A percentile compares a stretch with the other conserved stretches of the same genome.
These are phyloP conservation scores for Leptinotarsa peninsularis DNA, from an alignment of 2,888 invertebrate genomes.

Conservation along the genomic window DNA sequence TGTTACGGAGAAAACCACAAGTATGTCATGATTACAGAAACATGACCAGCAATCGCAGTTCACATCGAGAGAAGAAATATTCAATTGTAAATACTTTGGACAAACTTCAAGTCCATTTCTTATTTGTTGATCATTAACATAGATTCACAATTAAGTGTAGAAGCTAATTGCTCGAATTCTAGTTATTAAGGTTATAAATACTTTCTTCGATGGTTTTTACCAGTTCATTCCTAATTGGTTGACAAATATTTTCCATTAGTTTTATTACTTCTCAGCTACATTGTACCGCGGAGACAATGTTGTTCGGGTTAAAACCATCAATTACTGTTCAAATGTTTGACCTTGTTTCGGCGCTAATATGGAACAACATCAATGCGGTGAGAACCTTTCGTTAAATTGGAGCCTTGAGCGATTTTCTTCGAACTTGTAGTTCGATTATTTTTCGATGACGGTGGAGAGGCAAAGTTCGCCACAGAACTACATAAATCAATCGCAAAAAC, in stretches of 20 bases:
- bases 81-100: neutral
- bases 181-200: conserved; percentile 14
- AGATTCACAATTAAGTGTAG: conserved; percentile 10
- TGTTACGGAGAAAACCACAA: too few relatives aligned
- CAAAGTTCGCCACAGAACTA: neutral
- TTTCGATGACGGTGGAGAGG: neutral
- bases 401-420: conserved; percentile 2
- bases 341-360: conserved; percentile 41
- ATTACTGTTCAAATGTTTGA: conserved; percentile 36
- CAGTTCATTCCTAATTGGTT: conserved; percentile 30
- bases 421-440: conserved; percentile 1
- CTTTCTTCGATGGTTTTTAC: conserved; percentile 1
- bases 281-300: conserved; percentile 33
- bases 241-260: conserved; percentile 50
- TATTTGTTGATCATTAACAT: conserved; percentile 2
- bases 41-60: too few relatives aligned
- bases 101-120: neutral
- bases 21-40: too few relatives aligned
- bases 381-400: conserved; percentile 8
- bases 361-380: conserved; percentile 33
- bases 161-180: conserved; percentile 1
- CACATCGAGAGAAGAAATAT: too few relatives aligned
- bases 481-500: too few relatives aligned
- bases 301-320: conserved; percentile 34
- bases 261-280: conserved; percentile 33